These are phyloP conservation scores for Pteropus rufus DNA, from an alignment of 2,797 vertebrate species.

Conservation along the genomic window DNA sequence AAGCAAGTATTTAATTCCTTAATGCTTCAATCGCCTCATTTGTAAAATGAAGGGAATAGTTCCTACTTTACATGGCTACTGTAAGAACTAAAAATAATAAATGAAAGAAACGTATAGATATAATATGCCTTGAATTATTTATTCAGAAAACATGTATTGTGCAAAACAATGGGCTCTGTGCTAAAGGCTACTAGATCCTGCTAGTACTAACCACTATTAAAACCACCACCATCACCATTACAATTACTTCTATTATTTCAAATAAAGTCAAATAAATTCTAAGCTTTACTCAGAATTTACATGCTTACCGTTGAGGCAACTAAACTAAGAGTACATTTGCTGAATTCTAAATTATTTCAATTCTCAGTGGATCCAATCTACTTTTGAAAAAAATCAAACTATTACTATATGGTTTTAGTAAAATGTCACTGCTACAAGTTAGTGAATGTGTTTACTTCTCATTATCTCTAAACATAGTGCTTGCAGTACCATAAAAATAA, in stretches of 20 bases:
- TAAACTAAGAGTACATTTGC: not conserved
- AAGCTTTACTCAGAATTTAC: not conserved
- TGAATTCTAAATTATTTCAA: conserved; percentile 24
- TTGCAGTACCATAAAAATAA: not conserved
- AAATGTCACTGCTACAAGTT: conserved; percentile 1
- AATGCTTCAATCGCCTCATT: not conserved
- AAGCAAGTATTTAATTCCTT: not conserved
- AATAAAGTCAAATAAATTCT: not conserved
- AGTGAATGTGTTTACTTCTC: not conserved
- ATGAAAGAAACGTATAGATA: not conserved
- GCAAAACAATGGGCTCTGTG: not conserved
- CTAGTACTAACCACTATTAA: not conserved
- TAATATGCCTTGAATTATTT: not conserved
- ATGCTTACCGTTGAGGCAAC: not conserved
- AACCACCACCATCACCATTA: not conserved
- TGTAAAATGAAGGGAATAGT: not conserved
- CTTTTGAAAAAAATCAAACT: not conserved
- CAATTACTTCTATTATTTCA: not conserved
- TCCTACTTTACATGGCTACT: not conserved
- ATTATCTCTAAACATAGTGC: not conserved
- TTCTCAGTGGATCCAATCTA: not conserved
- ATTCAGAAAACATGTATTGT: not conserved
- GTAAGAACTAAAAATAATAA: conserved; percentile 1
- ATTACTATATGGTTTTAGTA: not conserved
- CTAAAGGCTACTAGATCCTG: not conserved